Conservation (phyloP, 2,888 invertebrate genomes). For the Habroteleia sp. region DNA sequence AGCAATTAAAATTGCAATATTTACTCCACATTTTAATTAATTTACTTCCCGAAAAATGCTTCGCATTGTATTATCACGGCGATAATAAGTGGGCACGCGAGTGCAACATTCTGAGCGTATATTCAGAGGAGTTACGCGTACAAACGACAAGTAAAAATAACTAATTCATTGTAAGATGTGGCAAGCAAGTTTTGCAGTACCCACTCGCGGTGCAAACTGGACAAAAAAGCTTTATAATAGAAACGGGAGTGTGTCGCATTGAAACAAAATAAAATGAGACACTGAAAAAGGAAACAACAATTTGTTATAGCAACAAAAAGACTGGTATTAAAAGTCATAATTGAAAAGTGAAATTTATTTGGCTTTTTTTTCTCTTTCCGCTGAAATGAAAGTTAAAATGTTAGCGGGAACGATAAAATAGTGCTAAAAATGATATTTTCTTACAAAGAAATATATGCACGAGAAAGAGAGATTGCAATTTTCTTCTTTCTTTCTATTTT, state of each 20-base stretch:
- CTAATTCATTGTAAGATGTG: slow-evolving; percentile 44
- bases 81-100: slow-evolving; percentile 43
- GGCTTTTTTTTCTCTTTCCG: no score
- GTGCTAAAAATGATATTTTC: no score
- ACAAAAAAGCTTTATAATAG: slow-evolving; percentile 37
- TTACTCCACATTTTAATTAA: no score
- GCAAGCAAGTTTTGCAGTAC: slow-evolving; percentile 43
- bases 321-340: slow-evolving; percentile 1
- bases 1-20: no score
- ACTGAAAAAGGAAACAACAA: slow-evolving; percentile 7
- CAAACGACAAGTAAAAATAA: slow-evolving; percentile 37
- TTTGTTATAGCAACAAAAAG: slow-evolving; percentile 16
- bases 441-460: no score
- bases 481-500: no score
- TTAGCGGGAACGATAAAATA: no score
- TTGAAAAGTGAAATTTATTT: slow-evolving; percentile 7
- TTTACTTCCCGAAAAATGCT: no score
- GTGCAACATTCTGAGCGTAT: slow-evolving; percentile 37
- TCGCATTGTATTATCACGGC: slow-evolving; percentile 42
- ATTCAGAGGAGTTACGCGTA: slow-evolving; percentile 49
- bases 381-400: no score
- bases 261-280: slow-evolving; percentile 2
- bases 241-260: slow-evolving; percentile 9
- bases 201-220: slow-evolving; percentile 19
- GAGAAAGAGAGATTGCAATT: no score